Evolutionary conservation across 2,113 vertebrate genomes (phyloP), one percentile per base, ranked within the genome.

Genomic region (Toxotes chatareus): DNA sequence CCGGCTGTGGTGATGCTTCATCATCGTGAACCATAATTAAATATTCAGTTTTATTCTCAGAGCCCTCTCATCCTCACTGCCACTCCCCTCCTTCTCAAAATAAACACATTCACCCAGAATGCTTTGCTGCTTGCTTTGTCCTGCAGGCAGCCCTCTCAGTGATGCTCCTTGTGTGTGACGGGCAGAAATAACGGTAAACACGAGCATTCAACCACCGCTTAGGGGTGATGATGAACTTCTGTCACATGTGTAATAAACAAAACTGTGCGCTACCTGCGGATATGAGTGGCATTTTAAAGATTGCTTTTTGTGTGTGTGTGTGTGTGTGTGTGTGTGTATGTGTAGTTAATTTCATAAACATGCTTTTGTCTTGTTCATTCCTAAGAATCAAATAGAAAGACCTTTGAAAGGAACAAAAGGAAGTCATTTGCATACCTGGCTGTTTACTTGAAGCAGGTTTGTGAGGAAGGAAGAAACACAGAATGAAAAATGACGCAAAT

Each of bases 181-280:
- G 66, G 70, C 53, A 79, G 70, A 31, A 55, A 67, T 31, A 59
- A 32, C 27, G 21, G 69, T 81, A 81, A 87, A 87, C 82, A 81
- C 38, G 21, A 53, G 47, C 80, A 71, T 82, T 86, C 77, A 67
- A 32, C 72, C 27, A 0, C 19, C 2, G 85, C 85, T 84, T 19
- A 66, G 53, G 85, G 87, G 14, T 11, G 61, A 60, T 2, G 76
- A 49, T 83, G 87, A 88, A 89, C 85, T 89, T 80, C 72, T 78
- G 83, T 76, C 83, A 78, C 73, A 64, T 6, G 56, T 38, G 78
- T 67, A 70, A 83, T 47, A 79, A 86, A 85, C 79, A 81, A 75
- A 78, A 79, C 32, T 62, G 66, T 14, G 40, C 10, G 3, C 14
- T 38, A 83, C 86, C 76, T 57, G 51, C 46, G 51, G 87, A 81